phyloP scores from a whole-genome alignment of 2,888 invertebrate species.

The Punctoribates punctum region DNA sequence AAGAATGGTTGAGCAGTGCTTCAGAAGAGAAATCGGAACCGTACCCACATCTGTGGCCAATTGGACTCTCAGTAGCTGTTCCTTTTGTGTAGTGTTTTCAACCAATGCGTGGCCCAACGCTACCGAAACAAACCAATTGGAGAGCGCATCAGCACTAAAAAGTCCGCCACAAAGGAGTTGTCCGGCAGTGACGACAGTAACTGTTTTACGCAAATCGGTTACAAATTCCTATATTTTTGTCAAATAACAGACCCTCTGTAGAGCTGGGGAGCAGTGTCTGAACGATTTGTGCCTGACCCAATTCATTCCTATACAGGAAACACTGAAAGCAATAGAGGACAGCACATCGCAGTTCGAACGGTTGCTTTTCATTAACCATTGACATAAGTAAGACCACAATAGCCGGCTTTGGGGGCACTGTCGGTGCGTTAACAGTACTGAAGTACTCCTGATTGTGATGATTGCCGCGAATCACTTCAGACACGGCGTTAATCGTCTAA shows the following conservation, averaged over 20 bases:
- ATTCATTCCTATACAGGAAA: slow-evolving; percentile 86
- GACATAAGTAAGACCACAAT: slow-evolving; percentile 93
- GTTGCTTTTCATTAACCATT: slow-evolving; percentile 98
- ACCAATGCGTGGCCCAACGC: slow-evolving; percentile 84
- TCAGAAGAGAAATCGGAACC: slow-evolving; percentile 80
- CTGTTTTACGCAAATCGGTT: slow-evolving; percentile 47
- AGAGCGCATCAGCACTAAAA: slow-evolving; percentile 78
- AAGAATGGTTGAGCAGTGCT: slow-evolving; percentile 78
- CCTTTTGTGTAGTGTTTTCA: slow-evolving; percentile 71
- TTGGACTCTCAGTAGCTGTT: slow-evolving; percentile 83
- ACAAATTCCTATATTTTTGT: background rate
- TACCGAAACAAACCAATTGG: slow-evolving; percentile 93
- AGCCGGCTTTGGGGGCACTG: slow-evolving; percentile 86
- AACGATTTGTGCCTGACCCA: slow-evolving; percentile 79
- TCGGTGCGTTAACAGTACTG: slow-evolving; percentile 82
- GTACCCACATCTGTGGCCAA: slow-evolving; percentile 78
- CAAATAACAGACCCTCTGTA: slow-evolving; percentile 61
- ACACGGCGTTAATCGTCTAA: slow-evolving; percentile 84
- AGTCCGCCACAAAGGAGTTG: slow-evolving; percentile 89
- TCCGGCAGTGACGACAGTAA: slow-evolving; percentile 61
- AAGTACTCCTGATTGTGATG: slow-evolving; percentile 86
- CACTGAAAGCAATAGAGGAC: slow-evolving; percentile 97
- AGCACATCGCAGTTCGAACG: slow-evolving; percentile 80
- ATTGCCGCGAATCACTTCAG: slow-evolving; percentile 88
- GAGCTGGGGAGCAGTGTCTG: slow-evolving; percentile 86